Conservation (phyloP, 2,113 vertebrate genomes). For the Cinclus cinclus region DNA sequence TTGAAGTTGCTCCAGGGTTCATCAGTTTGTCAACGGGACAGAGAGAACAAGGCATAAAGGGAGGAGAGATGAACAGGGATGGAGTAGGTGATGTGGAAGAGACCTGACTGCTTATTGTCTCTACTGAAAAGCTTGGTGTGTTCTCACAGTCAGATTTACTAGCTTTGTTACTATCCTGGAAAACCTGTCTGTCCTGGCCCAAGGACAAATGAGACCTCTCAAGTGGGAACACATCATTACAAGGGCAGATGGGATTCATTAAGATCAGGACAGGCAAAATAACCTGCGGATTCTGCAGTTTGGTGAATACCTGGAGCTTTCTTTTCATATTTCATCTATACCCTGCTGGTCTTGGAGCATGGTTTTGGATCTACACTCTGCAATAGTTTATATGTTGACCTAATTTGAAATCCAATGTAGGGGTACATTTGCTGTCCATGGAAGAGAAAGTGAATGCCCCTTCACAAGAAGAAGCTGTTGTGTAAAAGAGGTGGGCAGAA, state of each 20-base stretch:
- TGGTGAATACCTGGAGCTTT: neutral
- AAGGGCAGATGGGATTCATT: accelerated
- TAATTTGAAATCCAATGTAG: neutral
- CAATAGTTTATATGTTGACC: neutral
- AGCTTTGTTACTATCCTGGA: neutral
- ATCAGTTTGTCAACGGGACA: neutral
- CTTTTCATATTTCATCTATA: neutral
- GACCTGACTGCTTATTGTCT: neutral
- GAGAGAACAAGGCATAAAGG: neutral
- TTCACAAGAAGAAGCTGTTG: neutral
- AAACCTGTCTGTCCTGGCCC: neutral
- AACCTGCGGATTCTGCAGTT: neutral
- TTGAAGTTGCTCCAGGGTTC: neutral
- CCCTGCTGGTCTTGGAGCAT: neutral
- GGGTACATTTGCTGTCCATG: neutral
- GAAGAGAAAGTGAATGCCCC: neutral
- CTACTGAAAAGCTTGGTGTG: neutral
- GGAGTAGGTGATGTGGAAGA: neutral
- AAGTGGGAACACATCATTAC: neutral
- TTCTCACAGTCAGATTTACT: neutral
- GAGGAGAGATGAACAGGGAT: neutral
- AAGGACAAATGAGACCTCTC: neutral
- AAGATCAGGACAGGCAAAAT: neutral
- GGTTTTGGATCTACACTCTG: neutral
- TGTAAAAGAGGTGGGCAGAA: neutral